phyloP scores from a whole-genome alignment of 2,113 vertebrate genomes.

The Prietella phreatophila region DNA sequence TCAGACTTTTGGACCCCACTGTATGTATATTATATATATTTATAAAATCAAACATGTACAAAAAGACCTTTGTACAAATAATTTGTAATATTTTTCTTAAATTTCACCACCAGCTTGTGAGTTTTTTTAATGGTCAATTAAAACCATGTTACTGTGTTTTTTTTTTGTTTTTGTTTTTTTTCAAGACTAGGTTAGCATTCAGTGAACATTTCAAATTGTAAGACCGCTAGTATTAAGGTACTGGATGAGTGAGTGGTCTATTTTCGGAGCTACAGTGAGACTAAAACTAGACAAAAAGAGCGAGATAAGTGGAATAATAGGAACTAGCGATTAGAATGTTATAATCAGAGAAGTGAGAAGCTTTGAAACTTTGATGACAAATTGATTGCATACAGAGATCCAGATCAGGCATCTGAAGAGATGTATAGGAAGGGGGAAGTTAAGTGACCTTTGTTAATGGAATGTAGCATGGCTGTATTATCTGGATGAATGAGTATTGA shows the following conservation, averaged over 20 bases:
- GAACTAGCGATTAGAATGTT: slow-evolving; percentile 13
- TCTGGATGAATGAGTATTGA: slow-evolving; percentile 45
- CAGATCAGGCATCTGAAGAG: slow-evolving; percentile 12
- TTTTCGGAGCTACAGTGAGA: not conserved
- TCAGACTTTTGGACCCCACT: not conserved
- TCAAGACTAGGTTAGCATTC: not conserved
- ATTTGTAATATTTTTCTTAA: not conserved
- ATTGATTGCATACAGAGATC: slow-evolving; percentile 43
- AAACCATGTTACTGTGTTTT: not conserved
- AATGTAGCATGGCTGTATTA: slow-evolving; percentile 35
- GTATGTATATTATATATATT: not conserved
- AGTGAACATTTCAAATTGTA: not conserved
- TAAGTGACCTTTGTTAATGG: slow-evolving; percentile 44
- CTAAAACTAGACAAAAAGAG: not conserved
- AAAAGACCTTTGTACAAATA: not conserved
- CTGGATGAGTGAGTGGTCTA: not conserved
- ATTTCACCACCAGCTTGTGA: not conserved
- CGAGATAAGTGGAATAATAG: not conserved
- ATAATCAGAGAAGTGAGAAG: slow-evolving; percentile 30
- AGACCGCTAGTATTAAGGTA: not conserved
- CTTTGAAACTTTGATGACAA: slow-evolving; percentile 40
- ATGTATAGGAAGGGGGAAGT: slow-evolving; percentile 27
- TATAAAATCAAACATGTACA: not conserved
- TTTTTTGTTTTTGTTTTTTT: not conserved
- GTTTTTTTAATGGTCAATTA: not conserved